Conservation (phyloP, 2,888 invertebrate species). For the Clitarchus hookeri region DNA sequence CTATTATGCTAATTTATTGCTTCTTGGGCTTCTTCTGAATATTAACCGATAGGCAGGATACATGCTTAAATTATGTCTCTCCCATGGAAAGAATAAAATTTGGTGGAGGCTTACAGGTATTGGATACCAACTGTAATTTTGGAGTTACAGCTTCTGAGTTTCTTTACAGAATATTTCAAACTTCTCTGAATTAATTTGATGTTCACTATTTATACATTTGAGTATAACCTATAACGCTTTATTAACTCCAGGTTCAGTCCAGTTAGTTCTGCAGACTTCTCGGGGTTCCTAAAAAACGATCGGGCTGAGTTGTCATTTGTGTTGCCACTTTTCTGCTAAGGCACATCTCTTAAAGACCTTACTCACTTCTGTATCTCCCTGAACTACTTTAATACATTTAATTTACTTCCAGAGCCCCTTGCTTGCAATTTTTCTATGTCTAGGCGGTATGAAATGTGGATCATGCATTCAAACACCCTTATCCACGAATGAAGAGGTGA, state of each 20-base stretch:
- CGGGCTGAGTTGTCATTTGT: constrained; percentile 38
- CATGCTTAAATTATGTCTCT: constrained; percentile 4
- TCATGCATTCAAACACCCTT: constrained; percentile 48
- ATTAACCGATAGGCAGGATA: neutral
- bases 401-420: constrained; percentile 43
- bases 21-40: neutral
- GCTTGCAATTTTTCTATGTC: constrained; percentile 46
- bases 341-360: constrained; percentile 18
- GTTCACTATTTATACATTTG: neutral
- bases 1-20: neutral
- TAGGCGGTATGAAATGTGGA: constrained; percentile 47
- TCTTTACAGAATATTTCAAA: neutral
- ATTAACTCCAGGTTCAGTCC: neutral
- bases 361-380: constrained; percentile 34
- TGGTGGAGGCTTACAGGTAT: neutral
- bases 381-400: constrained; percentile 38
- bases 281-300: constrained; percentile 45
- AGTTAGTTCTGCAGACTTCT: constrained; percentile 38
- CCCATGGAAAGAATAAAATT: constrained; percentile 19
- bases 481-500: constrained; percentile 49
- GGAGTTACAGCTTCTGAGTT: neutral
- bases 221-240: neutral
- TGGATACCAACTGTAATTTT: neutral
- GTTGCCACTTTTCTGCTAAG: constrained; percentile 3
- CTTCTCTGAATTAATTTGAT: neutral